A percentile compares a stretch with the other conserved stretches of the same genome.
Evolutionary conservation across 1,140 invertebrate genomes (phyloP).

Genomic region (Pissodes strobi): DNA sequence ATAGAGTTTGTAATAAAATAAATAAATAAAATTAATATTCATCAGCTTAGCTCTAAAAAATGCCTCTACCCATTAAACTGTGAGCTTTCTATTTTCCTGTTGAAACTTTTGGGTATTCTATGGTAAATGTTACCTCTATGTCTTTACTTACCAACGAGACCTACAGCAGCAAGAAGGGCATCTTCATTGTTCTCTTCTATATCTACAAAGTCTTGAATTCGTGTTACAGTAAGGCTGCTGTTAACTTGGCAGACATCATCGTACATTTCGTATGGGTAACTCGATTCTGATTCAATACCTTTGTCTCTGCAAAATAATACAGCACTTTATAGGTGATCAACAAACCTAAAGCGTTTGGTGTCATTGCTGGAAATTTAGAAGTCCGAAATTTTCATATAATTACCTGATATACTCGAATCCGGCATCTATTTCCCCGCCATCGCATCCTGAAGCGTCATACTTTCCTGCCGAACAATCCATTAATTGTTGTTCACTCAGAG

Average conservation of each 20-base stretch:
- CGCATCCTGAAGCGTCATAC: constrained; percentile 68
- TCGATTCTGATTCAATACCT: constrained; percentile 87
- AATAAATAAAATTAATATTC: too few species aligned
- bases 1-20: too few species aligned
- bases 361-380: too few species aligned
- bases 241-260: constrained; percentile 68
- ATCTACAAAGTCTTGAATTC: constrained; percentile 81
- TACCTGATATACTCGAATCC: constrained; percentile 86
- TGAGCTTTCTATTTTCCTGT: too few species aligned
- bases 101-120: too few species aligned
- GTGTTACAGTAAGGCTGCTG: constrained; percentile 71
- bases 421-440: constrained; percentile 91
- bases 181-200: constrained; percentile 74
- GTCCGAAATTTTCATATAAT: constrained; percentile 48
- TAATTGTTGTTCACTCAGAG: constrained; percentile 95
- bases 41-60: too few species aligned
- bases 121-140: too few species aligned
- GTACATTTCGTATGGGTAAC: constrained; percentile 83
- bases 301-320: constrained; percentile 68
- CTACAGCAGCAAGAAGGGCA: constrained; percentile 76
- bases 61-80: too few species aligned
- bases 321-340: too few species aligned
- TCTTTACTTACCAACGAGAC: constrained; percentile 52
- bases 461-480: constrained; percentile 78
- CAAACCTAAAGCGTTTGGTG: too few species aligned